These are phyloP conservation scores for Oophaga pumilio DNA, from an alignment of 2,113 vertebrate genomes.

Conservation along the genomic window DNA sequence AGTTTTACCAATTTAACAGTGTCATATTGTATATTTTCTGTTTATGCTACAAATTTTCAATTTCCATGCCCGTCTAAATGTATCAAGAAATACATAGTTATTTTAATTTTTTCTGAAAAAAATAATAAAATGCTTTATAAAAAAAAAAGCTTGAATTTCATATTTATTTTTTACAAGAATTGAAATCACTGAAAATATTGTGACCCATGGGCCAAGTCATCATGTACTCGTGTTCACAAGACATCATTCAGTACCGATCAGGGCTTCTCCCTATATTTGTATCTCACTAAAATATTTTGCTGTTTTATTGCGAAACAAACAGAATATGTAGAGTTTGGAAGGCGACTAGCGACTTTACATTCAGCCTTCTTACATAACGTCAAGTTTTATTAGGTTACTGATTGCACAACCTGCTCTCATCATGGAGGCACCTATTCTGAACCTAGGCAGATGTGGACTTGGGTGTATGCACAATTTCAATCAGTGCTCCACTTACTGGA, in stretches of 20 bases:
- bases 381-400: not conserved
- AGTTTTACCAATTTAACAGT: too few species aligned
- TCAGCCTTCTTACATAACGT: not conserved
- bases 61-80: too few species aligned
- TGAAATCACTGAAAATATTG: not conserved
- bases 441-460: not conserved
- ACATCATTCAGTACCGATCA: not conserved
- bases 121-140: too few species aligned
- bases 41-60: too few species aligned
- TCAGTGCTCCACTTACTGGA: constrained; percentile 41
- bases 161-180: too few species aligned
- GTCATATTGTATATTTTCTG: too few species aligned
- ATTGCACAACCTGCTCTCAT: not conserved
- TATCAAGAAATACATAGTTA: too few species aligned
- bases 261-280: not conserved
- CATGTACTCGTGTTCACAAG: not conserved
- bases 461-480: constrained; percentile 14
- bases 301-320: not conserved
- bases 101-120: too few species aligned
- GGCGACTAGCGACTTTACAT: not conserved
- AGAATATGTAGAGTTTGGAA: not conserved
- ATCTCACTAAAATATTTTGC: not conserved
- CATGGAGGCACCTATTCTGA: not conserved
- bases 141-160: too few species aligned
- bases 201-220: not conserved